Percentiles rank a stretch among this genome's conserved stretches.
These are phyloP conservation scores for Zaprionus gabonicus DNA, from an alignment of 1,140 invertebrate species.

Conservation along the genomic window DNA sequence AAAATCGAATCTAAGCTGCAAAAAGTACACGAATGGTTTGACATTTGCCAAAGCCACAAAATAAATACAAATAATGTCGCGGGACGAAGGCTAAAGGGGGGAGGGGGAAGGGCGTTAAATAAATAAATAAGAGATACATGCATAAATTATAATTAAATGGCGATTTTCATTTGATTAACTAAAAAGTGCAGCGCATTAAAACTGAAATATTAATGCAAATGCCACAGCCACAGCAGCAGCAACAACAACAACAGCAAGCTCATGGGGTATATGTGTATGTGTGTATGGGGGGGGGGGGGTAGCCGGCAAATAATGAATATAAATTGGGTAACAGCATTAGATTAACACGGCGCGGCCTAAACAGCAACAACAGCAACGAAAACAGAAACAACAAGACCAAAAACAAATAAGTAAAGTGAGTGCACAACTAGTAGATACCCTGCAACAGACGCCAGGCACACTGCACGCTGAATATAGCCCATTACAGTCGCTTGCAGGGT, in stretches of 20 bases:
- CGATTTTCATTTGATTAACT: slow-evolving; percentile 67
- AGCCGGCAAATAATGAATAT: slow-evolving; percentile 62
- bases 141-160: slow-evolving; percentile 77
- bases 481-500: not conserved
- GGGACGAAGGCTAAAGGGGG: not conserved
- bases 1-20: slow-evolving; percentile 48
- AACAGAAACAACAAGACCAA: not conserved
- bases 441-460: not conserved
- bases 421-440: not conserved
- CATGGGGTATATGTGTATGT: not conserved
- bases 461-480: not conserved
- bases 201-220: slow-evolving; percentile 39
- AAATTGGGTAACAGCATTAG: slow-evolving; percentile 76
- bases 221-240: slow-evolving; percentile 20
- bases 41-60: slow-evolving; percentile 56
- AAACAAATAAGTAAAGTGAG: not conserved
- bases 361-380: slow-evolving; percentile 21
- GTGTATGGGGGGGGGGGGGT: not conserved
- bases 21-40: slow-evolving; percentile 44
- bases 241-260: slow-evolving; percentile 13
- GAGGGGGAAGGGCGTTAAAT: slow-evolving; percentile 22
- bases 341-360: slow-evolving; percentile 57
- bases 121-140: slow-evolving; percentile 58
- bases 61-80: slow-evolving; percentile 6
- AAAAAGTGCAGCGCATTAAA: slow-evolving; percentile 43